Evolutionary conservation across 1,140 invertebrate genomes (phyloP), one percentile per base, ranked within the genome.

Genomic region (Belonocnema kinseyi): DNA sequence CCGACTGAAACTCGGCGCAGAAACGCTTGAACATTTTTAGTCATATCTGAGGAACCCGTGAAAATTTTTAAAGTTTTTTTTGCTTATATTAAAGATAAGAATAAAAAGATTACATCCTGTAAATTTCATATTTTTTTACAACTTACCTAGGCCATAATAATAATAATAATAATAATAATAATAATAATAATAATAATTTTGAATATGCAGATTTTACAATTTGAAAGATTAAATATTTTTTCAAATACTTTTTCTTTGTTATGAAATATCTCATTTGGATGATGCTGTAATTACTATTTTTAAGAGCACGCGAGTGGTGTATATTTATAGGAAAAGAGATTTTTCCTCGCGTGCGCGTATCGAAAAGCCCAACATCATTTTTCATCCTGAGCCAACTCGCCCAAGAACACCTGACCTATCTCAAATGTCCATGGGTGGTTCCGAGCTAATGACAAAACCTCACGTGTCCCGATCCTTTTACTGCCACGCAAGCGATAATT

Each of bases 381-480:
- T 26, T 78, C 76, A 78, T 78, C 72, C 77, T 53, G 71, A 51
- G 77, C 50, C 51, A 26, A 72, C 50, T 58, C 51, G 56, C 53
- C 75, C 54, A 75, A 77, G 78, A 75, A 82, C 77, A 80, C 78
- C 78, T 82, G 80, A 82, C 80, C 78, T 82, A 82, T 80, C 80
- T 66, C 61, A 82, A 33, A 14, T 76, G 40, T 46, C 72, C 52
- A 46, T 33, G 61, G 50, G 33, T 77, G 46, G 21, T 70, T 40
- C 26, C 19, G 46, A 74, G 56, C 52, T 82, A 80, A 78, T 72
- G 54, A 70, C 76, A 26, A 26, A 13, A 72, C 77, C 76, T 76
- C 77, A 82, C 73, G 77, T 76, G 56, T 73, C 74, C 77, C 72
- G 71, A 81, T 82, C 75, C 80, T 82, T 82, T 82, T 75, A 79